Evolutionary conservation across 2,113 vertebrate species (phyloP).

Genomic region (Chrysemys picta): DNA sequence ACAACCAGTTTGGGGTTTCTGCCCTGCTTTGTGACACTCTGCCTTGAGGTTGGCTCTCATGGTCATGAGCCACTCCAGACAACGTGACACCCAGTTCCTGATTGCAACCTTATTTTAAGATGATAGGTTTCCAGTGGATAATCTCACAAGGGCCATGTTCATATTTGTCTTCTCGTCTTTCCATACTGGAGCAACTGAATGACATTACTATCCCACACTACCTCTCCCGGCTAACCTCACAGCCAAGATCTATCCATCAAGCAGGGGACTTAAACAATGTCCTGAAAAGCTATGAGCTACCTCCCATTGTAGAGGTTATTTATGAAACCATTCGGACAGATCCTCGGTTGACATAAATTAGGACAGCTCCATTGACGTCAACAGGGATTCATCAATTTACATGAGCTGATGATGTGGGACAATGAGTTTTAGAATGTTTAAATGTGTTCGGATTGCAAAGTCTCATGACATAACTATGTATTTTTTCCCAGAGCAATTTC

Average conservation of each 20-base stretch:
- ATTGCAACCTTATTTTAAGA: not conserved
- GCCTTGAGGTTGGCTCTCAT: too few relatives aligned
- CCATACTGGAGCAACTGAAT: not conserved
- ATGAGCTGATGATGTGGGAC: not conserved
- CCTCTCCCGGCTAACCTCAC: not conserved
- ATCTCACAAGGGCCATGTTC: not conserved
- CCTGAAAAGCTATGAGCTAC: not conserved
- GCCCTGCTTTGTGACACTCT: too few relatives aligned
- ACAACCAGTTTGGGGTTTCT: too few relatives aligned
- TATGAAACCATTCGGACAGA: not conserved
- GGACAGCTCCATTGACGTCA: accelerated
- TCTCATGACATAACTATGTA: not conserved
- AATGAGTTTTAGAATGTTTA: not conserved
- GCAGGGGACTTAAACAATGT: not conserved
- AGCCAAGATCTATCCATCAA: not conserved
- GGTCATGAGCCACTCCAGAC: not conserved
- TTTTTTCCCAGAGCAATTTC: too few relatives aligned
- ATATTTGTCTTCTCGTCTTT: not conserved
- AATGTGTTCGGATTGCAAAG: not conserved
- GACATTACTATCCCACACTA: not conserved
- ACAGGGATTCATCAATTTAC: not conserved
- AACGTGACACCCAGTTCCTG: too few relatives aligned
- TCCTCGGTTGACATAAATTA: not conserved
- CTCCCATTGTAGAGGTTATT: not conserved
- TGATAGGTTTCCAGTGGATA: accelerated